Evolutionary conservation across 2,888 invertebrate species (phyloP).

Genomic region (Heliconius charithonia): DNA sequence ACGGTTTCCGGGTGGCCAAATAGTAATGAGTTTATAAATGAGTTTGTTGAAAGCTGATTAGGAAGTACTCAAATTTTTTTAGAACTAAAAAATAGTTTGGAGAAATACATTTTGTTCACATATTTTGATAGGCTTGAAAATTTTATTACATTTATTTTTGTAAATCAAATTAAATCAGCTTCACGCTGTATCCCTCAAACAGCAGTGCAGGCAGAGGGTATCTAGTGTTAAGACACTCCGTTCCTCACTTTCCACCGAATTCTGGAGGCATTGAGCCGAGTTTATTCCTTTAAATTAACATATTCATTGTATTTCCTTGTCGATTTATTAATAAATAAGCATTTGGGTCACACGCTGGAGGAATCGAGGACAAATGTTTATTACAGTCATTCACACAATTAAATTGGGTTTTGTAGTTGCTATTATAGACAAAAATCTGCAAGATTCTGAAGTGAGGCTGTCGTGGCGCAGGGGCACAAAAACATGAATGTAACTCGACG

Average conservation of each 20-base stretch:
- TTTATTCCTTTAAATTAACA: neutral
- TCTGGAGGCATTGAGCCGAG: no score
- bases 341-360: neutral
- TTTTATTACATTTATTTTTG: no score
- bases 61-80: neutral
- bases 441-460: neutral
- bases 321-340: neutral
- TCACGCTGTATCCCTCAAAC: no score
- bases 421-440: neutral
- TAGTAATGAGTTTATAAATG: neutral
- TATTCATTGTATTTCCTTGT: neutral
- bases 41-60: neutral
- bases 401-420: neutral
- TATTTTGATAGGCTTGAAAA: no score
- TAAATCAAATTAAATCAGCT: no score
- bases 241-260: no score
- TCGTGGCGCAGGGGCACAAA: no score
- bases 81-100: neutral
- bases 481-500: no score
- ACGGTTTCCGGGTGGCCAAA: neutral
- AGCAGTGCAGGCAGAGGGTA: no score
- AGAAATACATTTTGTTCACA: neutral
- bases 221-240: no score
- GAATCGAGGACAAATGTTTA: slow-evolving; percentile 1
- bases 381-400: neutral